Conservation (phyloP, 2,888 invertebrate genomes). For the Limnephilus lunatus region DNA sequence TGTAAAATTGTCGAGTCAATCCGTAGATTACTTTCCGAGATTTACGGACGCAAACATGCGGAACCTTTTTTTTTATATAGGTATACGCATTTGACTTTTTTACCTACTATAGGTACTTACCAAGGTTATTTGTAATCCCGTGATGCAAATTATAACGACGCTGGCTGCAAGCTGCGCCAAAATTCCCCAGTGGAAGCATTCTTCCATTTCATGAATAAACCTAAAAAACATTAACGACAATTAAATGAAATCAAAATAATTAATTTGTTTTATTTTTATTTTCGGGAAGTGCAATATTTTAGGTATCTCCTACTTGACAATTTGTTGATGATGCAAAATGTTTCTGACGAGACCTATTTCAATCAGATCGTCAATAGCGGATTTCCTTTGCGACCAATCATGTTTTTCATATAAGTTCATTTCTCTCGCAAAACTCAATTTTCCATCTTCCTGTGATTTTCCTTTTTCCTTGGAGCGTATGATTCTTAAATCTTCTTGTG, state of each 20-base stretch:
- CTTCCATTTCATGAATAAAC: slow-evolving; percentile 73
- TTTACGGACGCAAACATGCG: too few species aligned
- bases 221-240: slow-evolving; percentile 69
- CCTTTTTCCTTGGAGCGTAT: not conserved
- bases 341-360: slow-evolving; percentile 69
- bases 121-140: slow-evolving; percentile 73
- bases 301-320: slow-evolving; percentile 69
- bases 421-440: not conserved
- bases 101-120: slow-evolving; percentile 68
- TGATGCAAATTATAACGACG: slow-evolving; percentile 74
- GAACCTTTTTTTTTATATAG: too few species aligned
- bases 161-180: slow-evolving; percentile 77
- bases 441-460: not conserved
- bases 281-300: not conserved
- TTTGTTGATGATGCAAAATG: slow-evolving; percentile 72
- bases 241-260: not conserved
- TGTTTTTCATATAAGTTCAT: not conserved
- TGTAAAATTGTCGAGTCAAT: too few species aligned
- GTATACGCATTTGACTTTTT: not conserved
- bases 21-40: too few species aligned
- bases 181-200: slow-evolving; percentile 75
- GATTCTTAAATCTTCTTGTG: slow-evolving; percentile 2
- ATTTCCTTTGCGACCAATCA: not conserved
- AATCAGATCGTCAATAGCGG: slow-evolving; percentile 50
- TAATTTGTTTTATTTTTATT: not conserved